Percentiles rank a stretch among this genome's conserved stretches.
These are phyloP conservation scores for Carapus acus DNA, from an alignment of 2,797 vertebrate species.

Conservation along the genomic window DNA sequence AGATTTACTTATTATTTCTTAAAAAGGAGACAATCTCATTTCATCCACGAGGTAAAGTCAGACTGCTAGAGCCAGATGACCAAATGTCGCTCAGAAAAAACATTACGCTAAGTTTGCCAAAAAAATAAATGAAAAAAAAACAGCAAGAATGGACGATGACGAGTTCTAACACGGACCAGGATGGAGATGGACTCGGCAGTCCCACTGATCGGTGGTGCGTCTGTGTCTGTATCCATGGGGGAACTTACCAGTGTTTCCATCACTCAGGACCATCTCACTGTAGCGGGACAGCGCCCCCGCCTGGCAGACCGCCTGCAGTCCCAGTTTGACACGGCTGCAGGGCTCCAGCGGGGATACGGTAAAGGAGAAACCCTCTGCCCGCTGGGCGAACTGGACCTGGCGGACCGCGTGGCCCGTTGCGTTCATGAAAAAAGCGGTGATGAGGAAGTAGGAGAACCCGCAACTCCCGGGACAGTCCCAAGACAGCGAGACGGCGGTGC, in stretches of 20 bases:
- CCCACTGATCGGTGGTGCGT: too few relatives aligned
- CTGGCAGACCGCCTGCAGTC: conserved; percentile 63
- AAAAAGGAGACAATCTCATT: too few relatives aligned
- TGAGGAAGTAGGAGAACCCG: conserved; percentile 54
- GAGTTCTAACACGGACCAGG: too few relatives aligned
- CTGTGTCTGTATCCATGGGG: neutral
- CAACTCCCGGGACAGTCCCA: conserved; percentile 59
- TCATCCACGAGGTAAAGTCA: too few relatives aligned
- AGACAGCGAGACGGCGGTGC: conserved; percentile 55
- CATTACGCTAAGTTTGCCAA: too few relatives aligned
- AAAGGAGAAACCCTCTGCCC: conserved; percentile 21
- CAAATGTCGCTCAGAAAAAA: too few relatives aligned
- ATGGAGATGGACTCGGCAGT: too few relatives aligned
- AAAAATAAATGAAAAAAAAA: too few relatives aligned
- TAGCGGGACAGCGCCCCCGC: conserved; percentile 37
- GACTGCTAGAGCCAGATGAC: too few relatives aligned
- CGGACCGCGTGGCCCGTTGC: conserved; percentile 34
- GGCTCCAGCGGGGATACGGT: conserved; percentile 52
- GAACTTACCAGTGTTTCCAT: conserved; percentile 59
- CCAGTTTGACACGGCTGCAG: conserved; percentile 60
- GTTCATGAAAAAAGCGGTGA: conserved; percentile 57
- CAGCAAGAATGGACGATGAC: too few relatives aligned
- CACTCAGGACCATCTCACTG: conserved; percentile 54
- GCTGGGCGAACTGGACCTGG: conserved; percentile 31
- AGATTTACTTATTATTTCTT: too few relatives aligned